phyloP scores from a whole-genome alignment of 23 tunicate species.

The Oikopleura dioica region DNA sequence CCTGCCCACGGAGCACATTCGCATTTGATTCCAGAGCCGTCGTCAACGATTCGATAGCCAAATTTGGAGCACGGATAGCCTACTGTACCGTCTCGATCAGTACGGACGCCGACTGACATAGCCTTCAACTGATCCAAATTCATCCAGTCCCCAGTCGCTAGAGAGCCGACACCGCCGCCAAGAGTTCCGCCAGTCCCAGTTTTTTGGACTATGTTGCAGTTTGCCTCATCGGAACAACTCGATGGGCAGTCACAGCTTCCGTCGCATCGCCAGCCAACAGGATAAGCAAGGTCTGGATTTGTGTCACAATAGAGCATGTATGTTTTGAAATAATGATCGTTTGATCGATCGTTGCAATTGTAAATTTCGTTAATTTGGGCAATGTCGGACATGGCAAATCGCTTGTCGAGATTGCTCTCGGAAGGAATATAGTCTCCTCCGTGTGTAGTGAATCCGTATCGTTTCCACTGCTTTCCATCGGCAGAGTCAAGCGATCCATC shows the following conservation, averaged over 20 bases:
- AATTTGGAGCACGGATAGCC: slow-evolving; percentile 7
- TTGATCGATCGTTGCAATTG: not conserved
- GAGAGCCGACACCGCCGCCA: not conserved
- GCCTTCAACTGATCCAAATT: not conserved
- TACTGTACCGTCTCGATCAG: not conserved
- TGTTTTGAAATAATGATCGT: not conserved
- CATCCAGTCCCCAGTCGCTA: slow-evolving; percentile 5
- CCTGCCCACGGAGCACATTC: slow-evolving; percentile 2
- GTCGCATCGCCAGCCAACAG: not conserved
- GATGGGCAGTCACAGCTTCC: not conserved
- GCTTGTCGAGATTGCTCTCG: not conserved
- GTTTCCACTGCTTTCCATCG: not conserved
- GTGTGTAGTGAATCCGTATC: not conserved
- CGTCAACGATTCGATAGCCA: not conserved
- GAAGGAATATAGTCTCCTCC: not conserved
- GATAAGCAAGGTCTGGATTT: too few relatives aligned
- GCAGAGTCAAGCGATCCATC: not conserved
- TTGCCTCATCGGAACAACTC: not conserved
- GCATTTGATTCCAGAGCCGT: slow-evolving; percentile 1
- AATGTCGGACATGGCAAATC: not conserved
- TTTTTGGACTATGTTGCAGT: not conserved
- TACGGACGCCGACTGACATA: not conserved
- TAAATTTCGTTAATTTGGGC: not conserved
- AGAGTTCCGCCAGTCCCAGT: slow-evolving; percentile 2
- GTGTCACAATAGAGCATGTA: not conserved